A percentile compares a stretch with the other conserved stretches of the same genome.
Conservation (phyloP, 2,888 invertebrate species). For the Pomacea canaliculata region DNA sequence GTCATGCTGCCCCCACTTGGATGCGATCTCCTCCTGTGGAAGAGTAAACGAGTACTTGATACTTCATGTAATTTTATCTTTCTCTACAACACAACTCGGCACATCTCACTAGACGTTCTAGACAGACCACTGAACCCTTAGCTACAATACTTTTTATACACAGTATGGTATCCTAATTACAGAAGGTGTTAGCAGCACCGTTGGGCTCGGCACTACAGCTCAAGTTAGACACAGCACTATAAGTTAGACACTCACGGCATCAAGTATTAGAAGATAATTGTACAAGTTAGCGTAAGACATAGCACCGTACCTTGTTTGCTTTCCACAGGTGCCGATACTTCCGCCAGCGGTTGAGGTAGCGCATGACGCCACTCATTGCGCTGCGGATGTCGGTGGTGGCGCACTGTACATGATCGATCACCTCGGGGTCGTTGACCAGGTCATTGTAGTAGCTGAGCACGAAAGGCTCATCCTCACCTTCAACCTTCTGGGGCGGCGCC, state of each 20-base stretch:
- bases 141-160: no score
- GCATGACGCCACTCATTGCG: conserved; percentile 75
- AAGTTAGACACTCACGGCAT: no score
- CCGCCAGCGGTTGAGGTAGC: conserved; percentile 73
- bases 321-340: conserved; percentile 59
- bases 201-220: no score
- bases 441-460: conserved; percentile 85
- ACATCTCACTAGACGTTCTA: no score
- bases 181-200: no score
- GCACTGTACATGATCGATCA: conserved; percentile 77
- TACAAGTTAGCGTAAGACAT: no score
- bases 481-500: conserved; percentile 76
- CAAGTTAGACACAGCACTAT: no score
- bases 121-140: no score
- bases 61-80: neutral
- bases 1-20: conserved; percentile 81
- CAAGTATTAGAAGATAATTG: no score
- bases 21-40: conserved; percentile 53
- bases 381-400: conserved; percentile 78
- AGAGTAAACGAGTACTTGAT: neutral
- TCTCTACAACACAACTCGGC: no score
- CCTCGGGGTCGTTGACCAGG: conserved; percentile 77
- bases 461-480: conserved; percentile 75
- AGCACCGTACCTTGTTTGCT: conserved; percentile 53
- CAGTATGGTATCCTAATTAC: no score